Conservation (phyloP, 2,797 vertebrate genomes). For the Pangasius mekongensis region DNA sequence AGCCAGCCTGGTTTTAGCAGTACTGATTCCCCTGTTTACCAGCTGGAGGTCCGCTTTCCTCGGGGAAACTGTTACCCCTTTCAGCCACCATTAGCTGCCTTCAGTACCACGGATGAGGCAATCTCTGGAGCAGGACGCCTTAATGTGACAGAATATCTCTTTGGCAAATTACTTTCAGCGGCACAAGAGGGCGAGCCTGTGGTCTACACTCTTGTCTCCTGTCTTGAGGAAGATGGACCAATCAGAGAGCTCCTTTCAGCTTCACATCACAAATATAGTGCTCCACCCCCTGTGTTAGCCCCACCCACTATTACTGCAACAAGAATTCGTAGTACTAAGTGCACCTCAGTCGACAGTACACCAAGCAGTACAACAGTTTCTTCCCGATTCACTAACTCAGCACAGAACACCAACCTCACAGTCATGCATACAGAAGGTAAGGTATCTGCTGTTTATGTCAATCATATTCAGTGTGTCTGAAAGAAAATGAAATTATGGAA, state of each 20-base stretch:
- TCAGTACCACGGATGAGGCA: conserved; percentile 88
- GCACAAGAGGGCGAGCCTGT: conserved; percentile 85
- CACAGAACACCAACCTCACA: conserved; percentile 36
- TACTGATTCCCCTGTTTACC: conserved; percentile 78
- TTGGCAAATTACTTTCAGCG: conserved; percentile 82
- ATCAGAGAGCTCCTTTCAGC: conserved; percentile 79
- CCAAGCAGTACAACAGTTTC: conserved; percentile 47
- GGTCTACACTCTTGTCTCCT: conserved; percentile 86
- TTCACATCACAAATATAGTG: conserved; percentile 87
- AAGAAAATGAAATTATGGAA: not conserved
- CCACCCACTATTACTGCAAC: conserved; percentile 37
- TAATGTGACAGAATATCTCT: conserved; percentile 87
- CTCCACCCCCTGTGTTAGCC: conserved; percentile 71
- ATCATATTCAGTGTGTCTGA: not conserved
- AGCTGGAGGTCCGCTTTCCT: conserved; percentile 92
- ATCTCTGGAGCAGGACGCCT: conserved; percentile 84
- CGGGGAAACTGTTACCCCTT: conserved; percentile 89
- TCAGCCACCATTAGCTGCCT: conserved; percentile 89
- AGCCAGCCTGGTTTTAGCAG: conserved; percentile 81
- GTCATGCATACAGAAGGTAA: conserved; percentile 63
- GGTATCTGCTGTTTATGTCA: not conserved
- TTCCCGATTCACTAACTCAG: conserved; percentile 20
- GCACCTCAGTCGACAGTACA: conserved; percentile 41
- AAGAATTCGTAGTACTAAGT: conserved; percentile 69
- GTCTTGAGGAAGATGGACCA: conserved; percentile 85